Base-by-base conservation (phyloP, 2,113 vertebrate genomes). In the Brachyistius frenatus region DNA sequence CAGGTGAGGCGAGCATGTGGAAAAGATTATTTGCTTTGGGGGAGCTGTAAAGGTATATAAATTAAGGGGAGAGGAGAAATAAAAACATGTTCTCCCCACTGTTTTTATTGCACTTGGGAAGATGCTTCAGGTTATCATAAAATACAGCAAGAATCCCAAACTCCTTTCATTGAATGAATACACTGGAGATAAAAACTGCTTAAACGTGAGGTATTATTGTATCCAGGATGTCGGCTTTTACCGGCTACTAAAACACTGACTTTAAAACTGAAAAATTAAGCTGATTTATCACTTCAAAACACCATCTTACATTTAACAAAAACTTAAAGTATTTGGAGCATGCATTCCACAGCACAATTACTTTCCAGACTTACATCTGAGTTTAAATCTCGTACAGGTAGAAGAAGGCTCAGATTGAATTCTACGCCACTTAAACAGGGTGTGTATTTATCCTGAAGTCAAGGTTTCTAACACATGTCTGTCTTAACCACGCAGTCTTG, bases 71-170 rank as follows among this genome's bases (percentile, higher is more conserved):
- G 64, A 84, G 73, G 55, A 71, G 53, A 78, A 14, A 23, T 23
- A 23, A 88, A 83, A 86, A 84, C 73, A 87, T 33, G 76, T 78
- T 72, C 54, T 74, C 62, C 91, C 91, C 68, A 80, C 90, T 92
- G 93, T 75, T 92, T 92, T 93, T 90, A 93, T 88, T 70, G 77
- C 55, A 57, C 54, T 81, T 9, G 8, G 77, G 86, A 86, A 89
- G 86, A 89, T 77, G 92, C 88, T 91, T 78, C 57, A 85, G 91
- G 91, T 89, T 70, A 90, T 89, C 39, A 85, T 93, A 88, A 93
- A 94, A 87, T 64, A 66, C 46, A 83, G 39, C 36, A 56, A 66
- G 33, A 56, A 74, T 57, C 36, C 81, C 37, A 83, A 54, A 72
- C 53, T 73, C 49, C 7, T 31, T 35, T 58, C 77, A 52, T n/a